Evolutionary conservation across 2,797 vertebrate genomes (phyloP).

Genomic region (Pampus argenteus): DNA sequence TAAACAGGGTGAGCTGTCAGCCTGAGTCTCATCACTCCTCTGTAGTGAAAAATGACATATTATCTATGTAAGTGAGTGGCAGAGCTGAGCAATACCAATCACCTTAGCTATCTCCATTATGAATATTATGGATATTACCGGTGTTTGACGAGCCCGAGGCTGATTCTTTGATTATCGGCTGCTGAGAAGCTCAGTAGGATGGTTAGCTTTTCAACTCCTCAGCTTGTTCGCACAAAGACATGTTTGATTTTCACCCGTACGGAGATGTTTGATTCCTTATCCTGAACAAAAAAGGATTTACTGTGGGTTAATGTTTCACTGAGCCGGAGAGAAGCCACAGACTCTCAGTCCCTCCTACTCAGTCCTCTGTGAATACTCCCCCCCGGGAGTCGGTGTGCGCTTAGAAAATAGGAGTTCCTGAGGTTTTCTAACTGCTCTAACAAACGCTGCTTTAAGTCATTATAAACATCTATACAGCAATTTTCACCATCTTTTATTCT

Average conservation of each 20-base stretch:
- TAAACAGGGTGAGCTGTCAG: conserved; percentile 35
- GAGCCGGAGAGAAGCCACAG: conserved; percentile 59
- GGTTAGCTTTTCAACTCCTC: conserved; percentile 67
- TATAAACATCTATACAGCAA: conserved; percentile 4
- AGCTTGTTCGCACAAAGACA: conserved; percentile 70
- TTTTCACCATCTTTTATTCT: conserved; percentile 18
- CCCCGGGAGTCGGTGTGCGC: conserved; percentile 47
- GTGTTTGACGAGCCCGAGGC: conserved; percentile 69
- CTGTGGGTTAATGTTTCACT: conserved; percentile 77
- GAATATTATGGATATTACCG: conserved; percentile 77
- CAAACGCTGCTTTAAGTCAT: conserved; percentile 43
- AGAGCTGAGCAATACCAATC: conserved; percentile 61
- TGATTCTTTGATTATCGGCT: conserved; percentile 72
- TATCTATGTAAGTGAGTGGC: conserved; percentile 56
- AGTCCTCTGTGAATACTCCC: conserved; percentile 50
- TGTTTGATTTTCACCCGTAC: conserved; percentile 71
- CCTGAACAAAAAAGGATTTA: conserved; percentile 76
- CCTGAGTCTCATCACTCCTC: conserved; percentile 56
- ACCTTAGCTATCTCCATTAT: conserved; percentile 65
- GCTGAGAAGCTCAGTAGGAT: conserved; percentile 71
- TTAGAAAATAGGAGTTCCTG: conserved; percentile 57
- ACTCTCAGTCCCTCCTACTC: conserved; percentile 58
- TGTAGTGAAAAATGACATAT: conserved; percentile 49
- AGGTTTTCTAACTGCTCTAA: conserved; percentile 41
- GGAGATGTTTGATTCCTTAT: conserved; percentile 75